Conservation (phyloP, 1,140 invertebrate species). For the Cotesia typhae region DNA sequence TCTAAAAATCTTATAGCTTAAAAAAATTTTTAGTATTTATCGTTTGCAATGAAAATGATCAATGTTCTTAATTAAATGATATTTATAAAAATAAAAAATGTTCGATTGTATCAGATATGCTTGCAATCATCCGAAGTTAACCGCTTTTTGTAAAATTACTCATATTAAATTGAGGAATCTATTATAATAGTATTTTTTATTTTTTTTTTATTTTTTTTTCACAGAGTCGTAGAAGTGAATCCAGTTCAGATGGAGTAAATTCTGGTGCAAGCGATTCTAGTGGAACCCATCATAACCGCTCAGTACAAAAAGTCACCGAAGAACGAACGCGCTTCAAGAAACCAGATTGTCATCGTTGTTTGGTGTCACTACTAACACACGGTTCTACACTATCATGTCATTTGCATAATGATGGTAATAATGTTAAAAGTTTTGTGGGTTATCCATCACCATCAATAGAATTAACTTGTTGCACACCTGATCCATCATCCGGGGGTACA, state of each 20-base stretch:
- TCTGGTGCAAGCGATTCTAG: conserved; percentile 60
- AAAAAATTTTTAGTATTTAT: too few species aligned
- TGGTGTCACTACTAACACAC: conserved; percentile 70
- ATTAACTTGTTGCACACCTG: conserved; percentile 49
- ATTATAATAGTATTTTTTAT: conserved; percentile 14
- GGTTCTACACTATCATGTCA: conserved; percentile 73
- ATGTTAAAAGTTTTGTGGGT: conserved; percentile 68
- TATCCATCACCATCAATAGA: conserved; percentile 68
- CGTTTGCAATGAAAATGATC: too few species aligned
- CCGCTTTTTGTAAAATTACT: too few species aligned
- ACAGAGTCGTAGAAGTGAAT: conserved; percentile 69
- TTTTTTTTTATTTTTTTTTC: conserved; percentile 34
- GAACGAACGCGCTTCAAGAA: conserved; percentile 44
- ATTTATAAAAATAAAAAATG: too few species aligned
- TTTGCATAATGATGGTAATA: conserved; percentile 62
- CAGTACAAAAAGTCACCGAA: conserved; percentile 47
- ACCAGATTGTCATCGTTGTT: conserved; percentile 46
- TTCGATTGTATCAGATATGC: too few species aligned
- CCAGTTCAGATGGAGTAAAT: conserved; percentile 67
- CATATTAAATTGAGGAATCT: too few species aligned
- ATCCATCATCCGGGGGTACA: conserved; percentile 58
- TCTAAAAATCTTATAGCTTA: too few species aligned
- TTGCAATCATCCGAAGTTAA: too few species aligned
- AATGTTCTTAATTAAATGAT: too few species aligned
- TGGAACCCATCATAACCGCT: conserved; percentile 50